These are phyloP conservation scores for Alauda arvensis DNA, from an alignment of 2,797 vertebrate species.

Conservation along the genomic window DNA sequence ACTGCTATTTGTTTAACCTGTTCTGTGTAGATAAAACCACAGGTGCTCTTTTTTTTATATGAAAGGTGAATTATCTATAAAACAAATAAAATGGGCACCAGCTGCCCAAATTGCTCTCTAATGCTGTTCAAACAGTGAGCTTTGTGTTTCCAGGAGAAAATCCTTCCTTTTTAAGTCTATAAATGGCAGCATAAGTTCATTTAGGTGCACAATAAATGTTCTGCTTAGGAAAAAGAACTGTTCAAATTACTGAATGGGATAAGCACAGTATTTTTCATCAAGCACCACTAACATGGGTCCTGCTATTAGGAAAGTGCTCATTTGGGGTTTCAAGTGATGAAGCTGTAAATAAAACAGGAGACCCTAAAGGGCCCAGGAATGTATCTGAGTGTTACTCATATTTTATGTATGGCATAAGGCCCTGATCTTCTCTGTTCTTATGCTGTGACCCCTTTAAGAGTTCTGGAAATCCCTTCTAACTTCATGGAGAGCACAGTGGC, in stretches of 20 bases:
- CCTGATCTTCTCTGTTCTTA: neutral
- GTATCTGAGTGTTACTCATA: neutral
- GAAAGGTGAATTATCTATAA: slow-evolving; percentile 41
- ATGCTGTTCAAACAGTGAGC: slow-evolving; percentile 39
- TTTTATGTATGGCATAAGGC: neutral
- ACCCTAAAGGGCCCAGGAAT: neutral
- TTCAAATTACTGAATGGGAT: neutral
- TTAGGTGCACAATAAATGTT: neutral
- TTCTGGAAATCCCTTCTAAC: neutral
- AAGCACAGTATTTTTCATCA: neutral
- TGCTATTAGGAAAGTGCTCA: neutral
- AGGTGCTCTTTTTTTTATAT: slow-evolving; percentile 19
- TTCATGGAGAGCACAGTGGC: neutral
- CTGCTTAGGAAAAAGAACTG: neutral
- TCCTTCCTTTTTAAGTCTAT: slow-evolving; percentile 8
- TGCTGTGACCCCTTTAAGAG: neutral
- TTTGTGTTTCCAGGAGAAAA: slow-evolving; percentile 36
- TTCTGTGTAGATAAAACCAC: slow-evolving; percentile 24
- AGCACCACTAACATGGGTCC: neutral
- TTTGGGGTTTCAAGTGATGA: neutral
- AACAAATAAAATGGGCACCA: slow-evolving; percentile 45
- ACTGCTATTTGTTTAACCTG: slow-evolving; percentile 35
- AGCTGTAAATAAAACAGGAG: neutral
- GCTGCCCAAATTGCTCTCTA: slow-evolving; percentile 43
- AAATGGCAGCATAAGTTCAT: slow-evolving; percentile 36